phyloP scores from a whole-genome alignment of 2,113 vertebrate genomes.

The Chamaea fasciata region DNA sequence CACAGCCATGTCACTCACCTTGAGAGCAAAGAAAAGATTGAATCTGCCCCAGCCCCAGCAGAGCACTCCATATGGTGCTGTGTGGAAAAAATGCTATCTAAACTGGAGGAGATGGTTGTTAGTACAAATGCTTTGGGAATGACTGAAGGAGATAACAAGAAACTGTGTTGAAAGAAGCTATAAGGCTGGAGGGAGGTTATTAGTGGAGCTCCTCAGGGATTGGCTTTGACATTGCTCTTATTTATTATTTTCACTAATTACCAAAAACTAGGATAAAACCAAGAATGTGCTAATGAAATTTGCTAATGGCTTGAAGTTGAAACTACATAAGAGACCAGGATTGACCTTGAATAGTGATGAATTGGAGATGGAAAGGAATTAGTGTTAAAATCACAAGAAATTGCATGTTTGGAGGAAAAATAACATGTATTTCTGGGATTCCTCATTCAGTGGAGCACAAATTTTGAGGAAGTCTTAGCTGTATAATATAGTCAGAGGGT shows the following conservation, averaged over 20 bases:
- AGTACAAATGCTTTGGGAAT: not conserved
- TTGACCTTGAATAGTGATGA: not conserved
- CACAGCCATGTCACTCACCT: not conserved
- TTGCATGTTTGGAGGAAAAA: not conserved
- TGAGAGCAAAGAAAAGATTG: not conserved
- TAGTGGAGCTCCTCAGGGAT: not conserved
- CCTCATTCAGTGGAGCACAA: not conserved
- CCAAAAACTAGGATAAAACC: not conserved
- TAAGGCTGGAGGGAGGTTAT: conserved; percentile 1
- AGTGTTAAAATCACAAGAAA: not conserved
- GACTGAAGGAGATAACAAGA: not conserved
- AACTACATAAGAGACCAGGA: not conserved
- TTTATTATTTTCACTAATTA: conserved; percentile 26
- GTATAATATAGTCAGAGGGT: not conserved
- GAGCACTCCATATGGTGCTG: not conserved
- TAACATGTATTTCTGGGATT: not conserved
- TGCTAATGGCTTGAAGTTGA: not conserved
- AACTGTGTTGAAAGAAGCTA: not conserved
- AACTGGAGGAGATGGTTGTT: not conserved
- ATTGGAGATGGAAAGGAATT: not conserved
- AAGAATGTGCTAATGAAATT: not conserved
- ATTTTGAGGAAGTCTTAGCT: not conserved
- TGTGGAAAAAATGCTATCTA: not conserved
- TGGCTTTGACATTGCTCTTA: not conserved
- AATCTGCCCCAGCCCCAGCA: not conserved